Conservation (phyloP, 2,113 vertebrate species). For the Albula glossodonta region DNA sequence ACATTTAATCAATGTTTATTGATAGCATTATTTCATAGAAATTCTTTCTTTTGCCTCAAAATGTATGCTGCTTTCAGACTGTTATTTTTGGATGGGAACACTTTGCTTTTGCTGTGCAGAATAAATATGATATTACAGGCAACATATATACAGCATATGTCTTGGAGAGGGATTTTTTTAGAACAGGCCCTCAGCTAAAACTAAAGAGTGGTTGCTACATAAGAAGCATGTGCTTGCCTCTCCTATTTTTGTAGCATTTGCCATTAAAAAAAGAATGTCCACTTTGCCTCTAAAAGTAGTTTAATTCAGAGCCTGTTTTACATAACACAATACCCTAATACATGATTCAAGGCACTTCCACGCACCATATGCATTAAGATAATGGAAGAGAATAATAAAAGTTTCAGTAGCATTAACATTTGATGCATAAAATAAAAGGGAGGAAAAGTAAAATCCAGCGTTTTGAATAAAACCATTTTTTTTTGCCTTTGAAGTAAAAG, state of each 20-base stretch:
- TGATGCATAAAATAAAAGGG: conserved; percentile 69
- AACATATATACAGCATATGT: not conserved
- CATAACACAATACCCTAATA: conserved; percentile 68
- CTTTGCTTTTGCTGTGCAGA: not conserved
- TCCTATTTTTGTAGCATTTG: conserved; percentile 25
- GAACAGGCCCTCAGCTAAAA: not conserved
- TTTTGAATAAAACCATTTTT: conserved; percentile 42
- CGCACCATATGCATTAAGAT: conserved; percentile 66
- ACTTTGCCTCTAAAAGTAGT: conserved; percentile 46
- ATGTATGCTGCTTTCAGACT: too few relatives aligned
- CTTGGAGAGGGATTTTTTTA: not conserved
- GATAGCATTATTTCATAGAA: too few relatives aligned
- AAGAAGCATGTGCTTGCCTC: not conserved
- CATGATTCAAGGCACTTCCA: conserved; percentile 70
- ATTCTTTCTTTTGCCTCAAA: too few relatives aligned
- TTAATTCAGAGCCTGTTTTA: conserved; percentile 59
- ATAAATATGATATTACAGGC: not conserved
- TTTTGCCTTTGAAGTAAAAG: conserved; percentile 46
- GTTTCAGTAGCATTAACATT: conserved; percentile 73
- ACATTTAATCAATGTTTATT: not conserved
- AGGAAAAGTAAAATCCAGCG: conserved; percentile 51
- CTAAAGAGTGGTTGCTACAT: not conserved
- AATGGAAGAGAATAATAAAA: conserved; percentile 69
- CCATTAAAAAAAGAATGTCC: conserved; percentile 45
- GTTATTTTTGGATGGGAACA: too few relatives aligned